Evolutionary conservation across 2,888 invertebrate species (phyloP), one percentile per base, ranked within the genome.

Genomic region (Aphidius colemani): DNA sequence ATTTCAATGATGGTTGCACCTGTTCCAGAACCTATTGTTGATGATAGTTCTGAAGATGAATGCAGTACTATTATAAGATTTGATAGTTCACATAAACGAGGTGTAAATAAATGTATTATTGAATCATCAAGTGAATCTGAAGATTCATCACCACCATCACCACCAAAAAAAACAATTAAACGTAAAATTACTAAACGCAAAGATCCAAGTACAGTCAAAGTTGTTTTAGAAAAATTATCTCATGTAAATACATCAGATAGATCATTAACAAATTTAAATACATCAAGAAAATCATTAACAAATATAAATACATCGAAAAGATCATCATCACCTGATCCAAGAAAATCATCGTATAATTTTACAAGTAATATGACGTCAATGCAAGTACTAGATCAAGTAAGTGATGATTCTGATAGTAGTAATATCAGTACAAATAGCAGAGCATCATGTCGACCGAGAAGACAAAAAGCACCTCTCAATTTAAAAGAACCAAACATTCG

Each of bases 201-300:
- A 59, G 78, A 80, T 69, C 80, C 80, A 5, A 78, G 77, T 48
- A 18, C 73, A 3, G 80, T 71, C 1, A 80, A 78, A 65, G 80
- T 80, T 10, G 78, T 80, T 3, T 66, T 80, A 13, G 67, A 75
- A 43, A 80, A 80, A 62, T 70, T 80, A 30, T 30, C 30, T 5
- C 3, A 30, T 30, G 30, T 30, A 30, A 30, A 30, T 30, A 30
- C 30, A 30, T 30, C 30, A 30, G 1, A 70, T 74, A 7, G 72
- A 76, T 7, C 66, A 66, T 0, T 59, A 66, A 6, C 66, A 72
- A 44, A 71, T 64, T 30, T 30, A 5, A 30, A 30, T 30, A 30
- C 13, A 18, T 18, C 13, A 18, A 18, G 13, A 18, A 7, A 71
- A 76, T 7, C 66, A 66, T 0, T 59, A 66, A 6, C 66, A 72